phyloP scores from a whole-genome alignment of 1,140 invertebrate species.

The Phortica variegata region DNA sequence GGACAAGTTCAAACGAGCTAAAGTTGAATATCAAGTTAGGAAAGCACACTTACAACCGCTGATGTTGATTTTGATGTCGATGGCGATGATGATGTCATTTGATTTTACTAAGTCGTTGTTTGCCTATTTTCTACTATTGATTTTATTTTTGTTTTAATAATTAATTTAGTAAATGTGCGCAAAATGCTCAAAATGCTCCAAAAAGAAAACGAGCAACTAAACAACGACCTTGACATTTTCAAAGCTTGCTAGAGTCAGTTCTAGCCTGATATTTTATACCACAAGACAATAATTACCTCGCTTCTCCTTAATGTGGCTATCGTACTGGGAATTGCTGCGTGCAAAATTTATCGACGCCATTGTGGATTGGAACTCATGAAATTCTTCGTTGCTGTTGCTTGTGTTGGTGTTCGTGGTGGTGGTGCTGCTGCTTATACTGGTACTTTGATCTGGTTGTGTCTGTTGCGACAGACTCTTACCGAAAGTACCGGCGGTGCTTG shows the following conservation, averaged over 20 bases:
- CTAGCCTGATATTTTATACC: too few species aligned
- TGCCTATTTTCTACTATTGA: slow-evolving; percentile 23
- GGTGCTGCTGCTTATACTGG: slow-evolving; percentile 52
- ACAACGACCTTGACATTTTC: slow-evolving; percentile 37
- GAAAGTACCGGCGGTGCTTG: slow-evolving; percentile 57
- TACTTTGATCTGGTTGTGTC: slow-evolving; percentile 46
- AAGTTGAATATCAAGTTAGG: slow-evolving; percentile 22
- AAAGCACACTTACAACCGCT: too few species aligned
- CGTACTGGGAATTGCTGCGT: slow-evolving; percentile 76
- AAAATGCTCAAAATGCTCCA: slow-evolving; percentile 10
- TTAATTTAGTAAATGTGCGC: slow-evolving; percentile 34
- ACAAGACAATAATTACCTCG: slow-evolving; percentile 73
- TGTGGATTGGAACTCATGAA: slow-evolving; percentile 58
- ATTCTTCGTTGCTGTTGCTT: slow-evolving; percentile 59
- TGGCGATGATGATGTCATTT: slow-evolving; percentile 35
- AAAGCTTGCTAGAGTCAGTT: slow-evolving; percentile 10
- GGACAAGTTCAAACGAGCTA: slow-evolving; percentile 25
- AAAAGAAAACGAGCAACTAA: slow-evolving; percentile 20
- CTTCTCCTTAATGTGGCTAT: slow-evolving; percentile 82
- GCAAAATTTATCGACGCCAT: slow-evolving; percentile 63
- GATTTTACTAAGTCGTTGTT: slow-evolving; percentile 13
- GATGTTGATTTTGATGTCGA: slow-evolving; percentile 13
- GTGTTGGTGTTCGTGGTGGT: too few species aligned
- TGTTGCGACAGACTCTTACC: slow-evolving; percentile 54
- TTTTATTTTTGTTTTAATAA: slow-evolving; percentile 39